Base-by-base conservation (phyloP, 2,888 invertebrate genomes). In the Melanargia galathea region DNA sequence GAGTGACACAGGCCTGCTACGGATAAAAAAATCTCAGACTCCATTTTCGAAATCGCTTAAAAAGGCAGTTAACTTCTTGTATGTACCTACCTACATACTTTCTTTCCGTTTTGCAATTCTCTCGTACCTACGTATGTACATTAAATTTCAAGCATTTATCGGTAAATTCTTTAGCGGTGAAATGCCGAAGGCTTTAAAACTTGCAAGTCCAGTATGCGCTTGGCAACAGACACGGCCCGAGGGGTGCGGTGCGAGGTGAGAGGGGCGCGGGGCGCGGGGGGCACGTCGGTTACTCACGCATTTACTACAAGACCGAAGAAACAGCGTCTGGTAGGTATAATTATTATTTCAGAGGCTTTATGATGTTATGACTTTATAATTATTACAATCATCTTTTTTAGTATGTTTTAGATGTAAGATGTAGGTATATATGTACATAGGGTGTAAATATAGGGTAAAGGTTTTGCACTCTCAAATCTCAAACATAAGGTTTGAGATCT, bases 121-220 rank as follows among this genome's bases (percentile, higher is more conserved):
- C 26, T n/a, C n/a, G n/a, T n/a, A n/a, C n/a, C n/a, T n/a, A n/a
- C n/a, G n/a, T n/a, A n/a, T 43, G 40, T 40, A 40, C 43, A 43
- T 55, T 18, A 33, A 45, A 45, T 58, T 59, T 62, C 48, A 45
- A 62, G 33, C 11, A 35, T 55, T 49, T 59, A 55, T 59, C 55
- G 33, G 54, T 57, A 64, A 43, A 46, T 62, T 54, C 54, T 61
- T 45, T 24, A 59, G 48, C 22, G 51, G 24, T 38, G 54, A 54
- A 57, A 60, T 48, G 40, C 40, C 58, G 40, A 63, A 58, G 57
- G 48, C 52, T 63, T 22, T n/a, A n/a, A 55, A 58, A 67, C 40
- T 48, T 60, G 61, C 67, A 58, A 55, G 66, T 62, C 71, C 70
- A 71, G 58, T 68, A 69, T 58, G 45, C 67, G 62, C 70, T 43